phyloP scores from a whole-genome alignment of 2,888 invertebrate species.

The Cataglyphis cursor region DNA sequence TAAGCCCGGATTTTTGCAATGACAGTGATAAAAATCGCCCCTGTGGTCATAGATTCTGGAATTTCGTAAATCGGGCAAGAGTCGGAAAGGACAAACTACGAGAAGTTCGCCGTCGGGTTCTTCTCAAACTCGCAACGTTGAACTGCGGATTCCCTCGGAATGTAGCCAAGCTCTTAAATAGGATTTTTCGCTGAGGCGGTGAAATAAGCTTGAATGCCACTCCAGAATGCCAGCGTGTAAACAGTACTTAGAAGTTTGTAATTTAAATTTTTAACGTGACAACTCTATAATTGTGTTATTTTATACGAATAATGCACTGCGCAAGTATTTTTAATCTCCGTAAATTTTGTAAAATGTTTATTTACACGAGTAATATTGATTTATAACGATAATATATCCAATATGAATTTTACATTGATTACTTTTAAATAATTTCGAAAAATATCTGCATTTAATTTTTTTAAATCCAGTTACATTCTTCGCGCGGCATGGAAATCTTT shows the following conservation, averaged over 20 bases:
- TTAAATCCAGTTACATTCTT: neutral
- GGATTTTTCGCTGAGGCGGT: conserved; percentile 19
- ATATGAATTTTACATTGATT: neutral
- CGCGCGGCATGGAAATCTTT: neutral
- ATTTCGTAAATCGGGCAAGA: conserved; percentile 2
- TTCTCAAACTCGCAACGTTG: conserved; percentile 32
- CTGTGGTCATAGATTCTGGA: neutral
- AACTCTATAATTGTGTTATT: conserved; percentile 12
- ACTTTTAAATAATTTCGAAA: neutral
- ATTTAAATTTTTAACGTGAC: conserved; percentile 11
- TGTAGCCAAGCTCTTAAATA: conserved; percentile 19
- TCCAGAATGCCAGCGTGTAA: conserved; percentile 33
- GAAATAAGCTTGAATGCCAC: conserved; percentile 25
- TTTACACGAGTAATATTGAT: neutral
- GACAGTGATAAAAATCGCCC: conserved; percentile 40
- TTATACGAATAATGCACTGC: conserved; percentile 12
- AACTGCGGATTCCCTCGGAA: conserved; percentile 24
- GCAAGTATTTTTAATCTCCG: neutral
- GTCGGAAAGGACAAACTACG: conserved; percentile 18
- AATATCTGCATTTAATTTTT: neutral
- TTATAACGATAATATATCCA: neutral
- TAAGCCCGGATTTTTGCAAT: conserved; percentile 14
- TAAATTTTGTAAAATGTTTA: neutral
- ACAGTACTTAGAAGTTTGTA: conserved; percentile 13
- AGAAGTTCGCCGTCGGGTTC: conserved; percentile 27